These are phyloP conservation scores for Drosophila sordidula DNA, from an alignment of 2,888 invertebrate genomes.

Conservation along the genomic window DNA sequence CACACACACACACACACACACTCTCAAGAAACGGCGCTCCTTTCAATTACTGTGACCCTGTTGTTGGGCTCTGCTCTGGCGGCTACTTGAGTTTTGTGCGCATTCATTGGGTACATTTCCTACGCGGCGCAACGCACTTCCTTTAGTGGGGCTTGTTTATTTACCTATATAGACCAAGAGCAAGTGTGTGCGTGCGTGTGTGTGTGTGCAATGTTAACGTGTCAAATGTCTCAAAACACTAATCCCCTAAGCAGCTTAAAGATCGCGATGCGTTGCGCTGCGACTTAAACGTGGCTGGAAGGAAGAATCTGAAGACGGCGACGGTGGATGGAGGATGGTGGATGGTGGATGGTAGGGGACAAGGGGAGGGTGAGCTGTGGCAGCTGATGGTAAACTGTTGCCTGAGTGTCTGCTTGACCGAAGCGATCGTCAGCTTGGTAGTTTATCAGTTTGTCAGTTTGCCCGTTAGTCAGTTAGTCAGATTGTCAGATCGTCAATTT, in stretches of 20 bases:
- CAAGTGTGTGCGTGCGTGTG: slow-evolving; percentile 24
- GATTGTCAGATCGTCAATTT: slow-evolving; percentile 36
- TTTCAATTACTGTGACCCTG: slow-evolving; percentile 30
- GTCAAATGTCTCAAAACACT: slow-evolving; percentile 83
- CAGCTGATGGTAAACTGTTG: slow-evolving; percentile 37
- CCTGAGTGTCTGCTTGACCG: slow-evolving; percentile 70
- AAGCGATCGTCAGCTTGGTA: slow-evolving; percentile 24
- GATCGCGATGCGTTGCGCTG: slow-evolving; percentile 75
- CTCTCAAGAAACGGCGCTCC: background rate
- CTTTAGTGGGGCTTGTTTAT: slow-evolving; percentile 66
- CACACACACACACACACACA: background rate
- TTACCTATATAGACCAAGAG: slow-evolving; percentile 43
- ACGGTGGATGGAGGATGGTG: slow-evolving; percentile 3
- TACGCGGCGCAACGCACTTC: slow-evolving; percentile 69
- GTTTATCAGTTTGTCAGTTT: slow-evolving; percentile 13
- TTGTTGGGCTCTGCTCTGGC: slow-evolving; percentile 28
- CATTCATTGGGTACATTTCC: slow-evolving; percentile 66
- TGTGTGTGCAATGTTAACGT: slow-evolving; percentile 75
- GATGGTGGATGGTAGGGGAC: slow-evolving; percentile 1
- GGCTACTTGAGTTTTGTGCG: slow-evolving; percentile 64
- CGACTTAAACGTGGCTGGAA: slow-evolving; percentile 57
- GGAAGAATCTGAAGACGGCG: slow-evolving; percentile 18
- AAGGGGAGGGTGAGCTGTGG: slow-evolving; percentile 5
- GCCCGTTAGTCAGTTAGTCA: slow-evolving; percentile 4
- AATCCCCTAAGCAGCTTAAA: slow-evolving; percentile 84